phyloP scores from a whole-genome alignment of 2,797 vertebrate genomes.

The Capromys pilorides region DNA sequence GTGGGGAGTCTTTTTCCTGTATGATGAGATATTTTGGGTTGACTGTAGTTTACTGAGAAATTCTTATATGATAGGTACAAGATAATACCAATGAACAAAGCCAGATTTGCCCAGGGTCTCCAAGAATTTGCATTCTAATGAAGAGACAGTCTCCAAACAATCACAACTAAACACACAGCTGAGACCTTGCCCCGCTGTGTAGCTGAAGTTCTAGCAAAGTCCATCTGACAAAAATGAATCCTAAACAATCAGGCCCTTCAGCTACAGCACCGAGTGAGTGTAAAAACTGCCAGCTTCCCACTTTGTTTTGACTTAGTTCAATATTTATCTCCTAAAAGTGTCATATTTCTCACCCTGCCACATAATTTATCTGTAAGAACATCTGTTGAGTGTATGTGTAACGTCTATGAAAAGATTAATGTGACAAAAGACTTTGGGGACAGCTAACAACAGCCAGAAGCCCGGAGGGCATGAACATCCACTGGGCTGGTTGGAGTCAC shows the following conservation, averaged over 20 bases:
- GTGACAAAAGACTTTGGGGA: constrained; percentile 65
- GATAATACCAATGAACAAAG: background rate
- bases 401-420: constrained; percentile 69
- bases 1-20: background rate
- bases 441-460: constrained; percentile 49
- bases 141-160: background rate
- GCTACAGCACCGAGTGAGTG: constrained; percentile 37
- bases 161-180: constrained; percentile 22
- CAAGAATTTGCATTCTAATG: constrained; percentile 19
- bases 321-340: constrained; percentile 71
- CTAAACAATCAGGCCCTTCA: constrained; percentile 50
- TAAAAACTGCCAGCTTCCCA: constrained; percentile 15
- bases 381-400: constrained; percentile 68
- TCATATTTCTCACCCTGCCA: constrained; percentile 65
- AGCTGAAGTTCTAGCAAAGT: constrained; percentile 49
- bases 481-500: background rate
- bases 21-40: background rate
- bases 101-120: background rate
- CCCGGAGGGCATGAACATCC: background rate
- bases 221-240: constrained; percentile 56
- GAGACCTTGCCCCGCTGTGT: background rate
- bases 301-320: constrained; percentile 75
- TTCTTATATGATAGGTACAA: background rate
- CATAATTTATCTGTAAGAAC: constrained; percentile 72
- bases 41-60: constrained; percentile 51